These are phyloP conservation scores for Sebastes taczanowskii DNA, from an alignment of 2,797 vertebrate species.

Conservation along the genomic window DNA sequence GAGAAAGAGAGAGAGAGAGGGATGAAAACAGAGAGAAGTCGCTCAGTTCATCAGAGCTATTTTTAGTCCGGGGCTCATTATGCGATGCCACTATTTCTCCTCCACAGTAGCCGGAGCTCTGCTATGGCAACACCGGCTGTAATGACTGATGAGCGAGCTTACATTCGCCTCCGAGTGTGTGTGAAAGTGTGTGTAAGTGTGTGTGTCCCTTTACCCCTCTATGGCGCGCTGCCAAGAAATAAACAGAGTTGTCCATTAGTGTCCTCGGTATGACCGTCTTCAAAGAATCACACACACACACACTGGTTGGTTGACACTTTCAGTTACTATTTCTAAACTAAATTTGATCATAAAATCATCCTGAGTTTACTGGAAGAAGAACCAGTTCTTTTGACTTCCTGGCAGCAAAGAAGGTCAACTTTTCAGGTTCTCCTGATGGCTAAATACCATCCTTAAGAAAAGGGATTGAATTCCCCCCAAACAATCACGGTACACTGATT, in stretches of 20 bases:
- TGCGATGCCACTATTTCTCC: slow-evolving; percentile 13
- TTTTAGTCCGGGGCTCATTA: slow-evolving; percentile 28
- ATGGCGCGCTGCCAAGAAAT: slow-evolving; percentile 31
- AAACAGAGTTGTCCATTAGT: slow-evolving; percentile 33
- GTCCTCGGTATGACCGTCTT: slow-evolving; percentile 21
- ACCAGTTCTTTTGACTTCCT: neutral
- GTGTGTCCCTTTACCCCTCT: neutral
- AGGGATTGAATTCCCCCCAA: neutral
- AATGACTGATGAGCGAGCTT: slow-evolving; percentile 46
- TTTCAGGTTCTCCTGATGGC: neutral
- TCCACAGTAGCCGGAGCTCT: slow-evolving; percentile 44
- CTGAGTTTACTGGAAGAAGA: neutral
- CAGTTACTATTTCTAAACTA: neutral
- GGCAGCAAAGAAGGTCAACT: neutral
- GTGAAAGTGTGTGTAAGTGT: neutral
- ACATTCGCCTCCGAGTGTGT: neutral
- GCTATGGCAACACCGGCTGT: slow-evolving; percentile 62
- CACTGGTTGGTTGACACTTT: neutral
- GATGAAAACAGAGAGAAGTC: neutral
- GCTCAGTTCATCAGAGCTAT: slow-evolving; percentile 23
- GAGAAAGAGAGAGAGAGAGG: neutral
- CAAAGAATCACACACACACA: slow-evolving; percentile 5
- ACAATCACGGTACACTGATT: neutral
- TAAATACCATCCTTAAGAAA: no score
- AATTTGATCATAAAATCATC: neutral